These are phyloP conservation scores for Pseudomugil tenellus DNA, from an alignment of 2,797 vertebrate species.

Conservation along the genomic window DNA sequence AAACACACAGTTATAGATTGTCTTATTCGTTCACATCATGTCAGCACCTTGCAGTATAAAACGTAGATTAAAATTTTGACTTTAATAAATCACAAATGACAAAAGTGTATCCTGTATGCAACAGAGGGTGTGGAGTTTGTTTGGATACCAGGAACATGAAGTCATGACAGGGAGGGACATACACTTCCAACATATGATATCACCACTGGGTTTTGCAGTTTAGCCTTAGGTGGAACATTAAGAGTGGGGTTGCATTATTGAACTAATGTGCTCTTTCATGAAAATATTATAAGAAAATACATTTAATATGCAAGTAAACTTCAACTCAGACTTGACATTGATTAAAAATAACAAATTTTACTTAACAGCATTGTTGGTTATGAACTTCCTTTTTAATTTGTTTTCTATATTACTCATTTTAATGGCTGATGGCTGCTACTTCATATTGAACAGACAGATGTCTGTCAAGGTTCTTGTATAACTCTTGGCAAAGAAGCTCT, in stretches of 20 bases:
- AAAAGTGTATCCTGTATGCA: conserved; percentile 41
- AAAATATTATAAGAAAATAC: conserved; percentile 4
- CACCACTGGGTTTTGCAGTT: conserved; percentile 43
- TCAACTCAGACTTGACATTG: background rate
- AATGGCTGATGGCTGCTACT: background rate
- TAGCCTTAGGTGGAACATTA: conserved; percentile 38
- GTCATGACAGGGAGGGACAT: conserved; percentile 61
- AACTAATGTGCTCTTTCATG: background rate
- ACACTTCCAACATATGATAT: conserved; percentile 53
- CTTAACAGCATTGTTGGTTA: background rate
- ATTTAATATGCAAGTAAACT: background rate
- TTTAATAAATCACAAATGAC: conserved; percentile 67
- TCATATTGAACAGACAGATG: background rate
- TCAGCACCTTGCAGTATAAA: conserved; percentile 57
- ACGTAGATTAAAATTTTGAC: conserved; percentile 65
- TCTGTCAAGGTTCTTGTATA: background rate
- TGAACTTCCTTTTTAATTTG: background rate
- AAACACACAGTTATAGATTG: conserved; percentile 28
- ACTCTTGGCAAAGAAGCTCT: background rate
- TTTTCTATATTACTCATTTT: background rate
- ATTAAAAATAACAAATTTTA: background rate
- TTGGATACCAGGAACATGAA: conserved; percentile 64
- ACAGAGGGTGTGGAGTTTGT: conserved; percentile 39
- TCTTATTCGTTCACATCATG: conserved; percentile 42
- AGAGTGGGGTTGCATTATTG: conserved; percentile 17